Conservation (phyloP, 2,113 vertebrate species). For the Vidua chalybeata region DNA sequence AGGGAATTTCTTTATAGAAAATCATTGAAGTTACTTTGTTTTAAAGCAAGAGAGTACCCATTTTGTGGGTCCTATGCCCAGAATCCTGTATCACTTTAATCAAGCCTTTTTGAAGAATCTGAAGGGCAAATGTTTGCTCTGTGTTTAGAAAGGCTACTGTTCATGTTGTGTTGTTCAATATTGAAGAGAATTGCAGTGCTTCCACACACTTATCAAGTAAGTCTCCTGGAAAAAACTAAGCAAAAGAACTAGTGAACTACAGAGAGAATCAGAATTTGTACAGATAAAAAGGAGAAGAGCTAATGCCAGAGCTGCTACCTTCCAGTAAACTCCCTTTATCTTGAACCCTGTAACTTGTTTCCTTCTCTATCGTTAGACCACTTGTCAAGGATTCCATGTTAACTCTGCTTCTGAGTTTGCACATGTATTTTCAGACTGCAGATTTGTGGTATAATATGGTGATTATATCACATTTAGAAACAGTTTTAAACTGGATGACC, state of each 20-base stretch:
- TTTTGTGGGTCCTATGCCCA: neutral
- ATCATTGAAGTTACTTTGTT: neutral
- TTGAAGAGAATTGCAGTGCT: neutral
- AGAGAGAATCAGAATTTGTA: neutral
- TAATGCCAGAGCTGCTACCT: neutral
- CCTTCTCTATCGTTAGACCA: neutral
- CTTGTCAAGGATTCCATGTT: neutral
- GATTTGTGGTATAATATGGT: neutral
- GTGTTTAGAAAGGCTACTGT: neutral
- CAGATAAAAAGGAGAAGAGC: neutral
- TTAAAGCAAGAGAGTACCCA: neutral
- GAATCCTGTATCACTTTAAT: neutral
- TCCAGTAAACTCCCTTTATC: neutral
- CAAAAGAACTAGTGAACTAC: neutral
- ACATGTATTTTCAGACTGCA: neutral
- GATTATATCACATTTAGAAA: neutral
- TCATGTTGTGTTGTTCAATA: neutral
- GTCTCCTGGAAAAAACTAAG: neutral
- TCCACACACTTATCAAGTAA: neutral
- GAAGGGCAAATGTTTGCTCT: neutral
- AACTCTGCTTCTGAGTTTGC: neutral
- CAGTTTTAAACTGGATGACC: neutral
- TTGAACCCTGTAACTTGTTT: neutral
- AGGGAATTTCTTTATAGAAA: neutral
- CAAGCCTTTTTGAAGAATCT: neutral